phyloP scores from a whole-genome alignment of 2,888 invertebrate genomes.

The Platerodrilus igneus region DNA sequence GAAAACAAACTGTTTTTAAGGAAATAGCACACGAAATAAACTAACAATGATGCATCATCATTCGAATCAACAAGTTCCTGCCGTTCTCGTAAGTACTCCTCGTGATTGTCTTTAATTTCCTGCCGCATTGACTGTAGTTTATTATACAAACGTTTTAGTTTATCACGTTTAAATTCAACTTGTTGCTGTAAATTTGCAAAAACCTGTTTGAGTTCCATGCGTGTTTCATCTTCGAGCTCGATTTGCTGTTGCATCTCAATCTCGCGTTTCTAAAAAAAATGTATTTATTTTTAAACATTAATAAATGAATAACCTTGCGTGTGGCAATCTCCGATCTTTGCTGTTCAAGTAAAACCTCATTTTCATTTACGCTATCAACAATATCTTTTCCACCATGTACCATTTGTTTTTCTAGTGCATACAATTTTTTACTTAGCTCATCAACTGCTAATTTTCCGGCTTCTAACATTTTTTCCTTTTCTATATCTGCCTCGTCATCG shows the following conservation, averaged over 20 bases:
- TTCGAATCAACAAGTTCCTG: conserved; percentile 88
- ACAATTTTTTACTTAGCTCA: conserved; percentile 72
- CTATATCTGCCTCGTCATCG: conserved; percentile 47
- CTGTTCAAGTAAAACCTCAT: conserved; percentile 84
- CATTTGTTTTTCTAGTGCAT: conserved; percentile 87
- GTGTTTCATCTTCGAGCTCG: conserved; percentile 90
- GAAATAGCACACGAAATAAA: conserved; percentile 5
- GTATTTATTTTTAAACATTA: conserved; percentile 6
- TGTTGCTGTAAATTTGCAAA: conserved; percentile 92
- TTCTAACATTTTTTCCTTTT: conserved; percentile 47
- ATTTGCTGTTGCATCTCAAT: conserved; percentile 92
- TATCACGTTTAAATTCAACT: conserved; percentile 93
- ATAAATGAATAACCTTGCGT: conserved; percentile 56
- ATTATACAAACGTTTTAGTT: conserved; percentile 83
- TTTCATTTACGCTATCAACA: conserved; percentile 91
- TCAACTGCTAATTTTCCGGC: conserved; percentile 62
- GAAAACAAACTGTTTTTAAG: conserved; percentile 24
- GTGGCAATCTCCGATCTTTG: conserved; percentile 84
- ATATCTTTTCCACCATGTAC: conserved; percentile 93
- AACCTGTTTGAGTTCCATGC: conserved; percentile 84
- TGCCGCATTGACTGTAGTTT: conserved; percentile 72
- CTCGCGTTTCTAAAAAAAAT: conserved; percentile 52
- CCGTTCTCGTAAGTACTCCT: conserved; percentile 86
- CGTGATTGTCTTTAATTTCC: conserved; percentile 76
- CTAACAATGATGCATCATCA: conserved; percentile 76